Base-by-base conservation (phyloP, 2,888 invertebrate species). In the Drosophila lutescens region DNA sequence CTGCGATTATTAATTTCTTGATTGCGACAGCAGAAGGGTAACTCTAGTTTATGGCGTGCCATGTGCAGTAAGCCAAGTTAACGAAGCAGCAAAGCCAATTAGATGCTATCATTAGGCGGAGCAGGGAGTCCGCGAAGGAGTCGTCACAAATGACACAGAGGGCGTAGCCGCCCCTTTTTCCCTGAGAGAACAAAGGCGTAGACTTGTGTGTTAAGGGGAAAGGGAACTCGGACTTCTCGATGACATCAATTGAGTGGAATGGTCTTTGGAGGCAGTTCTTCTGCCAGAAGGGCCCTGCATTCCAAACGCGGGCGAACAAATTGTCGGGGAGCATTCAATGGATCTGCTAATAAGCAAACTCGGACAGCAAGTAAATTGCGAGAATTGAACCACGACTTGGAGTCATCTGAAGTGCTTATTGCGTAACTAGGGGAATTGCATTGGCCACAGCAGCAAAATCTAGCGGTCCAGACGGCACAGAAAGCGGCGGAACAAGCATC, bases 1-100 rank as follows among this genome's bases (percentile, higher is more conserved):
- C 74, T 76, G 86, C 83, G 86, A 86, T 83, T 83, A 83, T 83
- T 84, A 83, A 84, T 86, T 86, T 86, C 81, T 84, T 81, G 80
- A 81, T 80, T 83, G 75, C 76, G 75, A 68, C 66, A 76, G 63
- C 66, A 36, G 50, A 30, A 34, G 53, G 70, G 53, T 30, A 44
- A 54, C 71, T 36, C 70, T 63, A 65, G 66, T 49, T 73, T 75
- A 72, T 81, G 72, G 72, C 81, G 69, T 80, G 79, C 77, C 63
- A 58, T 67, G 71, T 56, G 74, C 6, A 26, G 26, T 34, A 34
- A 79, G 79, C 79, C 86, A 81, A 77, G 80, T 81, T 87, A 86
- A 87, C 85, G 83, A 86, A 86, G 79, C 87, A 87, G 86, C 87
- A 87, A 78, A 76, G 80, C 88, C 85, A 85, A 85, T 85, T 85